These are phyloP conservation scores for Parapristionchus giblindavisi DNA, from an alignment of 2,888 invertebrate genomes.

Conservation along the genomic window DNA sequence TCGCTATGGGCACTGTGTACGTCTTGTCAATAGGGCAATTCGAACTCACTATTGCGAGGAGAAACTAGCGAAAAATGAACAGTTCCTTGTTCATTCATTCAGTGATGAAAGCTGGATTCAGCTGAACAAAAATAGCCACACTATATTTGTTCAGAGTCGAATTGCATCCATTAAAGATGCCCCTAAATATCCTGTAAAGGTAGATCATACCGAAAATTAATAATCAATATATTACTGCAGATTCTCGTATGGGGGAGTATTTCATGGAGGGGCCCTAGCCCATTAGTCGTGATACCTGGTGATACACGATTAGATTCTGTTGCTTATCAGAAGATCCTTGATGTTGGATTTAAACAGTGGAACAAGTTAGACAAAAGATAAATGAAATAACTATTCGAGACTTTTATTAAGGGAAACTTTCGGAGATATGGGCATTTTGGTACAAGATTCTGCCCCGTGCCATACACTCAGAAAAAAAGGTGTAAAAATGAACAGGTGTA, in stretches of 20 bases:
- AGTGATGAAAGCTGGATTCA: not conserved
- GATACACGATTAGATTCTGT: not conserved
- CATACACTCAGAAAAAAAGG: not conserved
- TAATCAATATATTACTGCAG: not conserved
- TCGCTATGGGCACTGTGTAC: too few relatives aligned
- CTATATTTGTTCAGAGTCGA: not conserved
- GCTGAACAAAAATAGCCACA: not conserved
- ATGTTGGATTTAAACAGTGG: not conserved
- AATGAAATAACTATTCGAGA: not conserved
- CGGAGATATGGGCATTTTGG: not conserved
- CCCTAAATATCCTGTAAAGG: not conserved
- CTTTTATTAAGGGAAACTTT: not conserved
- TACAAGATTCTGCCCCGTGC: not conserved
- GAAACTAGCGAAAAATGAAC: not conserved
- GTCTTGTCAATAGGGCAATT: not conserved
- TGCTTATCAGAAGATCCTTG: not conserved
- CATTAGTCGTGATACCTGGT: not conserved
- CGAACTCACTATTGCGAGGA: not conserved
- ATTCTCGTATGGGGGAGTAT: not conserved
- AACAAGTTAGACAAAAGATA: not conserved
- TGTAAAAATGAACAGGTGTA: not conserved
- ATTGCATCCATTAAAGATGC: not conserved
- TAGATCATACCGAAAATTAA: not conserved
- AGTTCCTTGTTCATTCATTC: not conserved
- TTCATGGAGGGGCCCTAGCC: not conserved